Conservation (phyloP, 2,113 vertebrate genomes). For the Seriola quinqueradiata region DNA sequence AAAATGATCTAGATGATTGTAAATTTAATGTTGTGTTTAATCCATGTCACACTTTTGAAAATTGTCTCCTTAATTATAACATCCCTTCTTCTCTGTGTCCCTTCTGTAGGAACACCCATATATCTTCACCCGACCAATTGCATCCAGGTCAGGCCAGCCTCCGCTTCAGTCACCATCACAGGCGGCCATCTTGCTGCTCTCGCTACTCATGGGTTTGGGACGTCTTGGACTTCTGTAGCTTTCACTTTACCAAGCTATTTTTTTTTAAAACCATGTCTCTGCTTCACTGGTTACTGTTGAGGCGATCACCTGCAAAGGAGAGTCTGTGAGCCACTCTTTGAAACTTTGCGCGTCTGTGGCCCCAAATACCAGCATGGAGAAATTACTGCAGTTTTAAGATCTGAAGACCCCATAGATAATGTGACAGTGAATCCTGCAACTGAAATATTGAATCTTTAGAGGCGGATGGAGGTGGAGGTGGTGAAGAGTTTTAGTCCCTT, state of each 20-base stretch:
- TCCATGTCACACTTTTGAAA: too few relatives aligned
- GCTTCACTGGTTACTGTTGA: not conserved
- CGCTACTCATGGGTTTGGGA: conserved; percentile 18
- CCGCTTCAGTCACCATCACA: conserved; percentile 1
- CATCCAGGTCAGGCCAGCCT: conserved; percentile 41
- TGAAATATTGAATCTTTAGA: conserved; percentile 2
- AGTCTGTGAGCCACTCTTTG: conserved; percentile 3
- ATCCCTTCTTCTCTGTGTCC: not conserved
- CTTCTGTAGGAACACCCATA: conserved; percentile 81
- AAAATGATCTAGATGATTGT: too few relatives aligned
- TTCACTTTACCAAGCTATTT: not conserved
- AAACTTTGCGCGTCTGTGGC: conserved; percentile 3
- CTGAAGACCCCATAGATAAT: not conserved
- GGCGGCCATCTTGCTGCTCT: conserved; percentile 36
- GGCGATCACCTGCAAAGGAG: not conserved
- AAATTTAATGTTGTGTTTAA: too few relatives aligned
- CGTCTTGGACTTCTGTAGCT: conserved; percentile 41
- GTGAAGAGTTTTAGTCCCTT: not conserved
- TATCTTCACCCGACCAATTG: conserved; percentile 81
- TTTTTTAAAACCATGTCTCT: not conserved
- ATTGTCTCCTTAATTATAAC: not conserved
- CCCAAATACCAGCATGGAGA: not conserved
- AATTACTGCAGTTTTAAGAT: not conserved
- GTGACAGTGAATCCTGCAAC: not conserved
- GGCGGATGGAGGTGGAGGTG: not conserved